Evolutionary conservation across 2,888 invertebrate genomes (phyloP).

Genomic region (Tanytarsus gracilentus): DNA sequence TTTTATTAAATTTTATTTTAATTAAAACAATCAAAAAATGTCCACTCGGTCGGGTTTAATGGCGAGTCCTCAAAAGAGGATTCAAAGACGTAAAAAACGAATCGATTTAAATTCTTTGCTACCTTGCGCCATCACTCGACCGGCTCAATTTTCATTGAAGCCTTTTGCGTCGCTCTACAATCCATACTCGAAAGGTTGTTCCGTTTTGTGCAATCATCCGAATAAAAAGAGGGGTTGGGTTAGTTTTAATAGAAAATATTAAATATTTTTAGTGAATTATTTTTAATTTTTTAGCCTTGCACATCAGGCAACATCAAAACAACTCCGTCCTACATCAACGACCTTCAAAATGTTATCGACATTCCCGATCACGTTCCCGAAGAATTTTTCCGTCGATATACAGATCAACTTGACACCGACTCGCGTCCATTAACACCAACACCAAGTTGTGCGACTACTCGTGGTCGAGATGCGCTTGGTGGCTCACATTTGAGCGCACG

Average conservation of each 20-base stretch:
- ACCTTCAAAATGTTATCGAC: constrained; percentile 32
- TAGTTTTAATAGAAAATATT: constrained; percentile 33
- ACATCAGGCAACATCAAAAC: constrained; percentile 37
- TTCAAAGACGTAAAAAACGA: constrained; percentile 37
- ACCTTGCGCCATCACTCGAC: constrained; percentile 49
- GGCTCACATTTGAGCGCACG: constrained; percentile 45
- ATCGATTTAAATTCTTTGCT: constrained; percentile 19
- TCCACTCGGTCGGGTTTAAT: constrained; percentile 51
- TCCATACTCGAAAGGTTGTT: constrained; percentile 70
- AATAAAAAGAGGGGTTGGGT: constrained; percentile 62
- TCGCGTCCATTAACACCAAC: constrained; percentile 74
- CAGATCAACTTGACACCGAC: constrained; percentile 74
- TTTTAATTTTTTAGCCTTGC: constrained; percentile 31
- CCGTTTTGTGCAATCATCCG: constrained; percentile 77
- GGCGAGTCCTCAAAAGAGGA: constrained; percentile 49
- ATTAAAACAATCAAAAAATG: neutral
- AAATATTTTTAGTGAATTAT: neutral
- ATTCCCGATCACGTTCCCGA: constrained; percentile 58
- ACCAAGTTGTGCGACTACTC: constrained; percentile 58
- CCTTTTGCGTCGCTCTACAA: constrained; percentile 75
- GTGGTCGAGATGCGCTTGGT: constrained; percentile 54
- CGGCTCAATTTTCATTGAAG: constrained; percentile 64
- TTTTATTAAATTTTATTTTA: too few relatives aligned
- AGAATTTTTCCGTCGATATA: constrained; percentile 67
- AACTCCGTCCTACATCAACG: constrained; percentile 33